Evolutionary conservation across 2,888 invertebrate species (phyloP).

Genomic region (Sminthurinus aureus): DNA sequence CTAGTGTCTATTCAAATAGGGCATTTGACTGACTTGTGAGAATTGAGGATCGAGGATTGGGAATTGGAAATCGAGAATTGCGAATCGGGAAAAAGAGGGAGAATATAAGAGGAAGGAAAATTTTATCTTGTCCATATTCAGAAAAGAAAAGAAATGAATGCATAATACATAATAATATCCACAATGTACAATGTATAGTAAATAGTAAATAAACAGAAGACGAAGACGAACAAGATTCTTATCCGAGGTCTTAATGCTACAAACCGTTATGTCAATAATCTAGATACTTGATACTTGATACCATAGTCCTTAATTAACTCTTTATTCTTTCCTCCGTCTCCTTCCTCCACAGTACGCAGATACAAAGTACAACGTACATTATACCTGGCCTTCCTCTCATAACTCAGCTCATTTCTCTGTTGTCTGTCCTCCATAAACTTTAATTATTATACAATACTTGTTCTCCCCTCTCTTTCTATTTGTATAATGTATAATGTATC

Average conservation of each 20-base stretch:
- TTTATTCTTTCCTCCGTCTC: too few relatives aligned
- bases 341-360: background rate
- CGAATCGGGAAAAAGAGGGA: too few relatives aligned
- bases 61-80: too few relatives aligned
- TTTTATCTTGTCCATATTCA: conserved; percentile 25
- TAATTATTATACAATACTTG: too few relatives aligned
- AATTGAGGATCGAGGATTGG: too few relatives aligned
- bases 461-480: too few relatives aligned
- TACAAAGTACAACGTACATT: background rate
- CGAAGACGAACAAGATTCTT: conserved; percentile 22
- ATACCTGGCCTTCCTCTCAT: background rate
- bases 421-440: too few relatives aligned
- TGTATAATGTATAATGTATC: too few relatives aligned
- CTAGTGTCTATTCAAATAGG: too few relatives aligned
- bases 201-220: background rate
- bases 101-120: background rate
- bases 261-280: conserved; percentile 35
- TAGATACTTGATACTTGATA: conserved; percentile 18
- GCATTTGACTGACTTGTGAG: too few relatives aligned
- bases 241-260: conserved; percentile 21
- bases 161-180: too few relatives aligned
- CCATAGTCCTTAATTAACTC: background rate
- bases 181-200: background rate
- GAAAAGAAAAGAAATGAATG: background rate
- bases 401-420: too few relatives aligned